phyloP scores from a whole-genome alignment of 2,888 invertebrate genomes.

The Drosophila histrio region DNA sequence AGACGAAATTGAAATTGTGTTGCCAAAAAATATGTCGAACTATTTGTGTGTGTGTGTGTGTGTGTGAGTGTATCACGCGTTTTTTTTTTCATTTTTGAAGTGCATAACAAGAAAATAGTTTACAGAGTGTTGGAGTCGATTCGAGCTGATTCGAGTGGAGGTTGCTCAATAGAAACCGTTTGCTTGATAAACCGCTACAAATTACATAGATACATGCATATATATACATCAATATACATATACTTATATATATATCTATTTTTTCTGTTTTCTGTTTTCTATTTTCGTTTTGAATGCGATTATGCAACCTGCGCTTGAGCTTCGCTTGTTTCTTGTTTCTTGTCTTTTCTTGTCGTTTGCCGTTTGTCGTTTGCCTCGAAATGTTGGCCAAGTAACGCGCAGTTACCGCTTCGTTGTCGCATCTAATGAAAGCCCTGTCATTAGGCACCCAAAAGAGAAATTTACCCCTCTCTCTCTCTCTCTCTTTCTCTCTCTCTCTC shows the following conservation, averaged over 20 bases:
- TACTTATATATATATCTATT: constrained; percentile 33
- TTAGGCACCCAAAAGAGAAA: constrained; percentile 52
- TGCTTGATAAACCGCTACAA: constrained; percentile 80
- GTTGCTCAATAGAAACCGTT: constrained; percentile 78
- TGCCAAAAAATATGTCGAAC: constrained; percentile 57
- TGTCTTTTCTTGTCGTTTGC: constrained; percentile 39
- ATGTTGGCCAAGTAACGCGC: constrained; percentile 62
- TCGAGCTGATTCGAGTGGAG: constrained; percentile 61
- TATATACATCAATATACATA: constrained; percentile 46
- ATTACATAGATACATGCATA: constrained; percentile 50
- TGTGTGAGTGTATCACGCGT: constrained; percentile 14
- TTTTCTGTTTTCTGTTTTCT: constrained; percentile 58
- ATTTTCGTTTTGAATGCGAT: constrained; percentile 69
- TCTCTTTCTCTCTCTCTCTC: neutral
- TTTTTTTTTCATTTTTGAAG: constrained; percentile 54
- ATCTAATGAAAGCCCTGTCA: constrained; percentile 50
- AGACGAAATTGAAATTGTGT: constrained; percentile 45
- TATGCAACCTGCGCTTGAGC: constrained; percentile 69
- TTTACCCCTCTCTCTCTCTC: constrained; percentile 4
- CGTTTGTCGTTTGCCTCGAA: constrained; percentile 48
- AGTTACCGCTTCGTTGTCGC: constrained; percentile 39
- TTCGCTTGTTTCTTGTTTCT: constrained; percentile 48
- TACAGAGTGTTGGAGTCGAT: constrained; percentile 59
- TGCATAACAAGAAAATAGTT: constrained; percentile 78
- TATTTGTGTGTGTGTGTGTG: constrained; percentile 13